A percentile compares a stretch with the other conserved stretches of the same genome.
phyloP scores from a whole-genome alignment of 2,113 vertebrate species.

The Rhinogobius similis region DNA sequence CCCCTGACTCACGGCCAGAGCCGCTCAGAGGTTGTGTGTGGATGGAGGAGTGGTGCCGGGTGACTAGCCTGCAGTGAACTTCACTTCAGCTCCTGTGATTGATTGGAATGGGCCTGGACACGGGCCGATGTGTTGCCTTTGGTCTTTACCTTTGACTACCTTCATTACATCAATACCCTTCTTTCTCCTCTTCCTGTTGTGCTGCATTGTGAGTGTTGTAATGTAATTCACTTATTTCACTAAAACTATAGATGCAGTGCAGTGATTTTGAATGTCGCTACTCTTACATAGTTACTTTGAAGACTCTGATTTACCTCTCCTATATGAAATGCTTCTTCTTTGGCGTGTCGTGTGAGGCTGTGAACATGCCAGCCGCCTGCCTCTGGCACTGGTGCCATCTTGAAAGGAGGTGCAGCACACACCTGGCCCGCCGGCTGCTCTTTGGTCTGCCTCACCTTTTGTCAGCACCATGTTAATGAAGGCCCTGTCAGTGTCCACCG shows the following conservation, averaged over 20 bases:
- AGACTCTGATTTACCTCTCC: neutral
- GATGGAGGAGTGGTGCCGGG: constrained; percentile 49
- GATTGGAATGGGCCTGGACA: constrained; percentile 73
- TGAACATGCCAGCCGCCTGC: constrained; percentile 33
- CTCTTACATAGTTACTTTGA: neutral
- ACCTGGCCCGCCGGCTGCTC: constrained; percentile 80
- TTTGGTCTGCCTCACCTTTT: constrained; percentile 83
- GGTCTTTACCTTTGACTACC: constrained; percentile 72
- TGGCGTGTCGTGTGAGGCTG: constrained; percentile 49
- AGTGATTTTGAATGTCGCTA: neutral
- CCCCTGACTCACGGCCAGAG: constrained; percentile 74
- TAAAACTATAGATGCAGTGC: neutral
- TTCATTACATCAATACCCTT: constrained; percentile 69
- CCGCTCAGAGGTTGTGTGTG: constrained; percentile 53
- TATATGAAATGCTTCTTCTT: constrained; percentile 59
- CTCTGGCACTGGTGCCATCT: constrained; percentile 62
- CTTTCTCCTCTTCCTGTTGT: constrained; percentile 32
- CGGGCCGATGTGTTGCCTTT: constrained; percentile 56
- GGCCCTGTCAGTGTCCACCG: constrained; percentile 71
- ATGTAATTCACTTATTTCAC: constrained; percentile 52
- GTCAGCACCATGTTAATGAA: constrained; percentile 82
- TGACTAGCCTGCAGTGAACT: constrained; percentile 69
- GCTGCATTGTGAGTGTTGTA: constrained; percentile 47
- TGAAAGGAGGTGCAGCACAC: constrained; percentile 73
- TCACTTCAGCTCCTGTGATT: constrained; percentile 75